Evolutionary conservation across 2,797 vertebrate species (phyloP), one percentile per base, ranked within the genome.

Genomic region (Notolabrus celidotus): DNA sequence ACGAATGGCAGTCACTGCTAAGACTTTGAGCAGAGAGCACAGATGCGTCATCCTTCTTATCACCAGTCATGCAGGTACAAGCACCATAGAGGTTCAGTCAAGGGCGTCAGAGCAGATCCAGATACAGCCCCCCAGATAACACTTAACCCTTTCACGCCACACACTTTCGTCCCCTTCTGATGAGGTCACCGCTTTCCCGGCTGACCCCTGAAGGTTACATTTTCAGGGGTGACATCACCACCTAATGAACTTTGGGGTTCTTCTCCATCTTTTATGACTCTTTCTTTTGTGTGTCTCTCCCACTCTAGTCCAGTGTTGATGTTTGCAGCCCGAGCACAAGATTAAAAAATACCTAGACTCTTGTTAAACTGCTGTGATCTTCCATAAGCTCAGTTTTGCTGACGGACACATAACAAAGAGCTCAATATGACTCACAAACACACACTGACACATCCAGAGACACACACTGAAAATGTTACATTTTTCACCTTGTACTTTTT

Each of bases 21-120:
- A 68, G 78, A 83, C 63, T 53, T 55, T 36, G 58, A 80, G 58
- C 59, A 34, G 66, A 61, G 65, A 71, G 65, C 63, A 19, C 83
- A 87, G 76, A 89, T 89, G 82, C 38, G 74, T 91, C 86, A 89
- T 80, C 74, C 49, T 63, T 67, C 85, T 91, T 88, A 90, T 92
- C 90, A 74, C 77, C 76, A 67, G 79, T 83, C 86, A 86, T 67
- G 82, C 86, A 86, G 86, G 80, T 86, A 84, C 86, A 85, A 77
- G 75, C 79, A 81, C 85, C 79, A 78, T 53, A 70, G 79, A 49
- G 73, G 79, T 71, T 71, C 80, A 89, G 81, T 86, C 86, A 87
- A 90, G 87, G 85, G 87, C 74, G 76, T 83, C 88, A 6, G 81
- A 80, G 86, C 74, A 86, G 66, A 86, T 87, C 82, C 74, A 84